Base-by-base conservation (phyloP, 2,888 invertebrate genomes). In the Mesorhabditis sp. region DNA sequence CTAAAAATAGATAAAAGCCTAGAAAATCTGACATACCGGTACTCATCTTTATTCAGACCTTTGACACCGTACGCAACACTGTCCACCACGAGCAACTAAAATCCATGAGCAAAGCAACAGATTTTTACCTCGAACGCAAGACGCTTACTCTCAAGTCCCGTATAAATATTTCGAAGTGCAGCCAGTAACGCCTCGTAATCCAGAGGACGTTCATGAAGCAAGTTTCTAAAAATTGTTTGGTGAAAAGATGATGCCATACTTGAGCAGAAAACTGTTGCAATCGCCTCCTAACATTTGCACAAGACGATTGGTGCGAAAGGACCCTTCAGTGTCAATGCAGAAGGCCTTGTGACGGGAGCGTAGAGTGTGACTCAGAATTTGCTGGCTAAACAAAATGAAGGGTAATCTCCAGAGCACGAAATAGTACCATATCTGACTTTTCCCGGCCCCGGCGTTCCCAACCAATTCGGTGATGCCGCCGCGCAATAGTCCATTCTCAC, bases 1-100 rank as follows among this genome's bases (percentile, higher is more conserved):
- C 7, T 50, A 50, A 50, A 50, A 50, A n/a, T 50, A 50, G n/a
- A 50, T 50, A 13, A 13, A 13, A 50, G n/a, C 58, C 58, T 13
- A 50, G 7, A 50, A 50, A 50, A 50, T 13, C 7, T 50, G 7
- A 28, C 58, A 13, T 50, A 50, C 58, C 58, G 58, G n/a, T 50
- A 50, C 7, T 10, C 7, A 50, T 50, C 58, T 50, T 10, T 13
- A 50, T 50, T n/a, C 10, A 50, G 58, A 13, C 58, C 58, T 50
- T 50, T 50, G 10, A n/a, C 58, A 50, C 7, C 58, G n/a, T 50
- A n/a, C n/a, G 58, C 58, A 50, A 50, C 58, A 50, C 58, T 50
- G n/a, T 50, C 58, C 58, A 50, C 58, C 7, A 50, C n/a, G n/a
- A 50, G 58, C 58, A 50, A 50, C 58, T 50, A 50, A 50, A 50